A percentile compares a stretch with the other conserved stretches of the same genome.
phyloP scores from a whole-genome alignment of 2,113 vertebrate species.

The Pachycephala philippinensis region DNA sequence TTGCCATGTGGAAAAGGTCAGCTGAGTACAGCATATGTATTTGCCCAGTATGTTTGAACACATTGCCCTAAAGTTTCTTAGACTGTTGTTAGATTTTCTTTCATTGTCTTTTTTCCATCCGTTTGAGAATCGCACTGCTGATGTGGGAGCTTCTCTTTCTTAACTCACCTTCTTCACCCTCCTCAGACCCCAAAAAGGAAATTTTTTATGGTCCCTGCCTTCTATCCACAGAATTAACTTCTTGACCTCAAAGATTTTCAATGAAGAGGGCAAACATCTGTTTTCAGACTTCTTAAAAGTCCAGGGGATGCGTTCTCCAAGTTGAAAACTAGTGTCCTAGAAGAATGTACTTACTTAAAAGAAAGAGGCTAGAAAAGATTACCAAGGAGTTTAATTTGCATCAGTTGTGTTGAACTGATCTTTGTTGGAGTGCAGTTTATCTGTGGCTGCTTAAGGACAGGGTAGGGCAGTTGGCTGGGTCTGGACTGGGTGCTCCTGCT shows the following conservation, averaged over 20 bases:
- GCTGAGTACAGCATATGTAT: background rate
- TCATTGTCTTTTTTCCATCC: background rate
- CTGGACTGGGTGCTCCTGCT: background rate
- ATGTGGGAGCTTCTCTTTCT: background rate
- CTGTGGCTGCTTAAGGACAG: background rate
- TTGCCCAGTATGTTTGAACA: background rate
- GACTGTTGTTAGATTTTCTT: background rate
- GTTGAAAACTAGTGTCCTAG: background rate
- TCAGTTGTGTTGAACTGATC: background rate
- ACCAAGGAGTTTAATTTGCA: background rate
- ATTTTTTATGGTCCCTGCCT: background rate
- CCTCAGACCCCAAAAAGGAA: background rate
- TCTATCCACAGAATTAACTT: background rate
- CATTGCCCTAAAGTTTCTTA: background rate
- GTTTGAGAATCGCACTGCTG: background rate
- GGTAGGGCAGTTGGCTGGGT: background rate
- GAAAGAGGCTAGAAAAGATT: background rate
- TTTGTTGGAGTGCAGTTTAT: background rate
- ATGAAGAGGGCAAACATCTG: background rate
- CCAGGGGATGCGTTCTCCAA: background rate
- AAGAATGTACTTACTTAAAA: background rate
- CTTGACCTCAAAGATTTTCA: background rate
- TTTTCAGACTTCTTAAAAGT: background rate
- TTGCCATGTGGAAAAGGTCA: slow-evolving; percentile 10
- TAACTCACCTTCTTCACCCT: background rate